Evolutionary conservation across 2,113 vertebrate genomes (phyloP), one percentile per base, ranked within the genome.

Genomic region (Oryzias curvinotus): DNA sequence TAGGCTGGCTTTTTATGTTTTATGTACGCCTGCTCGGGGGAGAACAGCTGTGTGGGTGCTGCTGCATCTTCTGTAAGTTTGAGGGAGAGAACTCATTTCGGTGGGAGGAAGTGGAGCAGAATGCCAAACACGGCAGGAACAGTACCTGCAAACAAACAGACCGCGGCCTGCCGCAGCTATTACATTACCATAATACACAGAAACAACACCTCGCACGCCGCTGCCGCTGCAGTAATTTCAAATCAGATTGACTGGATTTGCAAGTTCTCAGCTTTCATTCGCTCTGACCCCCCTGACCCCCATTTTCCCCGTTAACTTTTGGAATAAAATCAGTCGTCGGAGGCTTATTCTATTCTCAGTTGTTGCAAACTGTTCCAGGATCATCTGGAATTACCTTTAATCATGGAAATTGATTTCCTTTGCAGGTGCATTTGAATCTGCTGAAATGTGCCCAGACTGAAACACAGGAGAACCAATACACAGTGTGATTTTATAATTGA

Each of bases 1-100:
- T 91, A 90, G 84, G 73, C 85, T 87, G 67, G 63, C 63, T 88
- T 90, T 92, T 92, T 91, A 92, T 92, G 91, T 91, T 91, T 92
- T 90, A 91, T 92, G 87, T 88, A 87, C 87, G 75, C 72, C 80
- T 68, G 87, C 91, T 90, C 91, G 77, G 74, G 90, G 84, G 90
- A 89, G 89, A 92, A 89, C 89, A 90, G 88, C 85, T 91, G 91
- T 89, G 90, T 88, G 89, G 84, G 86, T 81, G 78, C 89, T 57
- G 78, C 85, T 57, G 78, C 85, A 81, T 87, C 86, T 82, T 91
- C 77, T 71, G 80, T 57, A 82, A 90, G 80, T 91, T 87, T 77
- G 83, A 80, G 83, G 68, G 85, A 68, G 82, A 85, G 84, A 90
- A 88, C 86, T 89, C 85, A 89, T 89, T 93, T 91, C 81, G 72